These are phyloP conservation scores for Cylas formicarius DNA, from an alignment of 1,140 invertebrate genomes.

Conservation along the genomic window DNA sequence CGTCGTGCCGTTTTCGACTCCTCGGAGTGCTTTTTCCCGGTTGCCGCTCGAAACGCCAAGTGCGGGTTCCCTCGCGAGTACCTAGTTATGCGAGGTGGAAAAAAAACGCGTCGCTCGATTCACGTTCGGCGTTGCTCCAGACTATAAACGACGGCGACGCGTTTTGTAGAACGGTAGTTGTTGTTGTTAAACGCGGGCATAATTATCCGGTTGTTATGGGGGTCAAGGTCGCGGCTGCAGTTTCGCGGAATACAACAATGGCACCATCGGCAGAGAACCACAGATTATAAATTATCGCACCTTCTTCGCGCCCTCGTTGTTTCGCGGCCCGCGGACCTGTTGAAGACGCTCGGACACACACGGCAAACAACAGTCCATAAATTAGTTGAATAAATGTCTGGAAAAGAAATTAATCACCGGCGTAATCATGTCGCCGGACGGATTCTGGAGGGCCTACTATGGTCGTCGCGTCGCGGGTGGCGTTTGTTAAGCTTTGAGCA, in stretches of 20 bases:
- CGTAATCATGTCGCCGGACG: slow-evolving; percentile 35
- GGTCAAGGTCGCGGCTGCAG: background rate
- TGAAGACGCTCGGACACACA: slow-evolving; percentile 23
- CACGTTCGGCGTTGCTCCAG: no score
- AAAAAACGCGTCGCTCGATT: no score
- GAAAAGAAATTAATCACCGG: slow-evolving; percentile 37
- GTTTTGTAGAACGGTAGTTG: no score
- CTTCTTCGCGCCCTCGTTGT: slow-evolving; percentile 2
- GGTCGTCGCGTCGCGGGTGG: background rate
- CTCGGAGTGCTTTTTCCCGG: no score
- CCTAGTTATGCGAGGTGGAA: no score
- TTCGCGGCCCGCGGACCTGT: slow-evolving; percentile 4
- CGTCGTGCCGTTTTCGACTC: no score
- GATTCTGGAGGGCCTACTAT: slow-evolving; percentile 9
- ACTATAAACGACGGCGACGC: no score
- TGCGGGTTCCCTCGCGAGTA: no score
- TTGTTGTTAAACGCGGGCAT: no score
- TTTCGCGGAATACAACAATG: background rate
- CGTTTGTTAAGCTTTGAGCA: background rate
- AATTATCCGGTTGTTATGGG: background rate
- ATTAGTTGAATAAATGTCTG: slow-evolving; percentile 38
- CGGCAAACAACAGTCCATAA: slow-evolving; percentile 35
- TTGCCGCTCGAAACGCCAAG: no score
- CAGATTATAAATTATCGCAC: background rate
- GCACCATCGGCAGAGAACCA: background rate